Evolutionary conservation across 2,797 vertebrate genomes (phyloP), one percentile per base, ranked within the genome.

Genomic region (Myoxocephalus aenaeus): DNA sequence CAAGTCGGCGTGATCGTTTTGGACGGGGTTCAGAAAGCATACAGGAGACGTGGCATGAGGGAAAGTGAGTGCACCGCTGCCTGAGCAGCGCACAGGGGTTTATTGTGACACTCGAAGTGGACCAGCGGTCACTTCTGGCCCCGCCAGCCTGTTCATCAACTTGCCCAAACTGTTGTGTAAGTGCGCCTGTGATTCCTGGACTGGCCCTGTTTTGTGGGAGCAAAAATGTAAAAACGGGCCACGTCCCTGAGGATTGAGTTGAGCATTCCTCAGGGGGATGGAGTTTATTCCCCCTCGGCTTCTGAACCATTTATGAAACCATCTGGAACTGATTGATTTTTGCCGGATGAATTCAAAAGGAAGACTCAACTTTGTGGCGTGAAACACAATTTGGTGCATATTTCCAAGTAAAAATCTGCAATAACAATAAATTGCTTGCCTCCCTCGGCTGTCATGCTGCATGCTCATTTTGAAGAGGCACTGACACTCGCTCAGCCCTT

Each of bases 291-390:
- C 70, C 76, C 74, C 71, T 27, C 14, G 2, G 63, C 48, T 70
- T 56, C 62, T 59, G 75, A 80, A 75, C 77, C 64, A 81, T 84
- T 87, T 84, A 44, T 77, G 34, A 81, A 86, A 76, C 71, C 74
- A 80, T 63, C 59, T 70, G 77, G 50, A 63, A 80, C 64, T 53
- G 65, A 84, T 77, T 72, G 25, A 68, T 77, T 84, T 77, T 82
- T 86, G 56, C 71, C 17, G 51, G 58, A 73, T 75, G 53, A 61
- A 44, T 67, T 61, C 29, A 25, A 65, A 34, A 53, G 59, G 38
- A 67, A 74, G 64, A 56, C 3, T 74, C n/a, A 22, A 44, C 34
- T 79, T 70, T 56, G 11, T 4, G 34, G 11, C 14, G 22, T 73
- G 54, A 63, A 74, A 53, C 18, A 13, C 51, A 73, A 53, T 71